Evolutionary conservation across 2,797 vertebrate species (phyloP), one percentile per base, ranked within the genome.

Genomic region (Carcharodon carcharias): DNA sequence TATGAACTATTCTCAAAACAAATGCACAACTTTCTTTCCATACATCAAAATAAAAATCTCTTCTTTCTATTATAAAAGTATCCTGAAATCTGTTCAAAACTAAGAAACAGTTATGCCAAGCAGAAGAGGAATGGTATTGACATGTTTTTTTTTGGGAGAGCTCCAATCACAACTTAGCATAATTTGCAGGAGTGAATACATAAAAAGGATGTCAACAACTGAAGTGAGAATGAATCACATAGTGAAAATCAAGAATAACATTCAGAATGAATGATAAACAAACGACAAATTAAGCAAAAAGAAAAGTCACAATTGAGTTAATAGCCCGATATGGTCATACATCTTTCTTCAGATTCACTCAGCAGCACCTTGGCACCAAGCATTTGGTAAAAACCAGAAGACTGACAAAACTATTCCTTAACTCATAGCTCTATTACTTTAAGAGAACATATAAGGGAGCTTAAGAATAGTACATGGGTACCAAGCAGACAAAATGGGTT

Each of bases 211-310:
- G 94, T 56, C 16, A 54, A 35, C 50, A 95, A 77, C 67, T 58
- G 45, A 95, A 77, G 67, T 77, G 94, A 31, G 16, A 73, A 95
- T 95, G 94, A 73, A 95, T 71, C 94, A 95, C 18, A 73, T 73
- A 18, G 67, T 54, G 63, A 65, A 67, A 77, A 73, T 77, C 50
- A 54, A 31, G 54, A 95, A 93, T 93, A 73, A 50, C 94, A 71
- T 16, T 95, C 69, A 95, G 67, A 54, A 56, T 73, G 54, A 95
- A 95, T 23, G 50, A 95, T 77, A 73, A 18, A 95, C 31, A 54
- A 73, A 71, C 18, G 69, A 56, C 73, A 71, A 56, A 71, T 95
- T 54, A 56, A 73, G 67, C 65, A 77, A 16, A 9, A 71, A 73
- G 4, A 58, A 65, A 67, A 45, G 21, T 11, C 18, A 21, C 35